Evolutionary conservation across 2,888 invertebrate species (phyloP), one percentile per base, ranked within the genome.

Genomic region (Hoplodrina ambigua): DNA sequence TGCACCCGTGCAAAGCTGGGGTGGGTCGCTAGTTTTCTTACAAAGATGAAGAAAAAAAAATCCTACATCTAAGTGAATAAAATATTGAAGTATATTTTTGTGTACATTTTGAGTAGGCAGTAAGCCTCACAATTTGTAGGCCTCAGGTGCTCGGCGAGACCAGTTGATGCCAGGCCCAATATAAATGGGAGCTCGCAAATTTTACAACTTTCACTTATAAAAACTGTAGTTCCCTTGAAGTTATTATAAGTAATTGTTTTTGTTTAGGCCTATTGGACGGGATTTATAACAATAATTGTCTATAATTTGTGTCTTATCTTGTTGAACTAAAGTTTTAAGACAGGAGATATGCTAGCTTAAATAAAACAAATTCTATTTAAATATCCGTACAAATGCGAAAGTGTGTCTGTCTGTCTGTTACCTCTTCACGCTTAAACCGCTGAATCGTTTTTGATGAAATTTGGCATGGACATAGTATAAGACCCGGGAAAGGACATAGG

Each of bases 241-340:
- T 80, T 68, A 20, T 79, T 52, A 25, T 33, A 70, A 59, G 56
- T 74, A 75, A 82, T 78, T 71, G 78, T 52, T 72, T 54, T 81
- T 81, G 72, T 78, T 78, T 67, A 57, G 30, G 6, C n/a, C 30
- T 46, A 57, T 54, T 58, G 10, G n/a, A 17, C 10, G 8, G 20
- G 33, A 57, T 60, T 79, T 54, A 17, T 49, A 55, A 55, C 1
- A 37, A 37, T 37, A 8, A 37, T 37, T 37, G 8, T 37, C 8
- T 37, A 37, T 37, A 37, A 37, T 37, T 37, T 37, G 37, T 8
- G 37, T 37, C 37, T 37, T 25, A 25, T 25, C 25, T 25, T 25
- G 25, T 25, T 25, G 25, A 25, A 25, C 2, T 25, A 25, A 25
- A 25, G 25, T 25, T 25, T 25, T 25, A 25, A 25, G 25, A 25